A percentile compares a stretch with the other conserved stretches of the same genome.
These are phyloP conservation scores for Callopanchax toddi DNA, from an alignment of 2,113 vertebrate genomes.

Conservation along the genomic window DNA sequence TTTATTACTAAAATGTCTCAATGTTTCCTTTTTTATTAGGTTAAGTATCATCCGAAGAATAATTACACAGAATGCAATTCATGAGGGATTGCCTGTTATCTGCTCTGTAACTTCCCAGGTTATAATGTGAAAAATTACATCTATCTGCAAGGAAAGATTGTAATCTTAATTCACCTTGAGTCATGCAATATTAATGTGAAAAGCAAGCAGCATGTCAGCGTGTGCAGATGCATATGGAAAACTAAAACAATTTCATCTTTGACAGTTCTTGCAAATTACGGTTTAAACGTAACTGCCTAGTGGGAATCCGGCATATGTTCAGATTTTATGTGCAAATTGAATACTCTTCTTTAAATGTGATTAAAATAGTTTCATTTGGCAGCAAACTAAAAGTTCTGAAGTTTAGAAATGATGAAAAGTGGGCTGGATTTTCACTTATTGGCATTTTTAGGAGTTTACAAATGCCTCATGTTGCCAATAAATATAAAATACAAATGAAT, in stretches of 20 bases:
- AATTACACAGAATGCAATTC: no score
- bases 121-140: no score
- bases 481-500: neutral
- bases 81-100: no score
- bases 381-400: no score
- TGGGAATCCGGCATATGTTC: neutral
- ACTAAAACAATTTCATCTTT: neutral
- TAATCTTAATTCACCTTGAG: no score
- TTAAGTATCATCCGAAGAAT: neutral
- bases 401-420: neutral
- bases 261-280: no score
- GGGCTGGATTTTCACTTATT: neutral
- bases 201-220: no score
- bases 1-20: neutral
- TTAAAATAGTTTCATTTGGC: no score
- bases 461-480: neutral
- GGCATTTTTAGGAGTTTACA: neutral
- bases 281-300: neutral
- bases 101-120: no score
- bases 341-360: neutral
- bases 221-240: neutral
- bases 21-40: neutral
- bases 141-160: no score
- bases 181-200: no score
- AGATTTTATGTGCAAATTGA: neutral